A percentile compares a stretch with the other conserved stretches of the same genome.
These are phyloP conservation scores for Tethya wilhelma DNA, from an alignment of 37 sponge, comb jelly and placozoan species.

Conservation along the genomic window DNA sequence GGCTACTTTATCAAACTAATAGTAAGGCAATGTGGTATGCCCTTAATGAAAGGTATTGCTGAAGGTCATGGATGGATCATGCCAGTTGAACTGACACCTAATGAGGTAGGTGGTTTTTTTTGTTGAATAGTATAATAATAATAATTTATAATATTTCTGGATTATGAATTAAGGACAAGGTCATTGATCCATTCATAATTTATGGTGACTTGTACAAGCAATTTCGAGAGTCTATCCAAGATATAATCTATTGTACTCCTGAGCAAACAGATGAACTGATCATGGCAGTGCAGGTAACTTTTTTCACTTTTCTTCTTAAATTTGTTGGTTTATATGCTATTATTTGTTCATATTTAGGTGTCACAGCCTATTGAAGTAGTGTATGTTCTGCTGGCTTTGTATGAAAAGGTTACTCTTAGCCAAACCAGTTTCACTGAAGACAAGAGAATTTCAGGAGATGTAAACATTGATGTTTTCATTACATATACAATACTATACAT, in stretches of 20 bases:
- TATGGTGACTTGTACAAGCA: neutral
- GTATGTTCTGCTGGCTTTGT: neutral
- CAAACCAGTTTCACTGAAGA: neutral
- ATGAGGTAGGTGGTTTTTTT: conserved; percentile 28
- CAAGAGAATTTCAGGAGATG: neutral
- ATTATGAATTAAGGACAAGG: neutral
- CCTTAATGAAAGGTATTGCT: conserved; percentile 28
- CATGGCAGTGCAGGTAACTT: neutral
- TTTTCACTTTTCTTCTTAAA: neutral
- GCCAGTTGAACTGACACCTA: conserved; percentile 25
- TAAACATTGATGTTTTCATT: neutral
- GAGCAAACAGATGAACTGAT: neutral
- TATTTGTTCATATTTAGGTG: neutral
- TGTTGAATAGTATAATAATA: no score
- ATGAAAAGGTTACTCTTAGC: neutral
- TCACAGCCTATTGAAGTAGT: neutral
- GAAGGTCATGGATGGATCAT: conserved; percentile 39
- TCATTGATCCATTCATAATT: neutral
- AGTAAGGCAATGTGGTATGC: conserved; percentile 57
- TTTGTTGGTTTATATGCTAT: neutral
- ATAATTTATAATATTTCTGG: no score
- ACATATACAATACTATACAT: no score
- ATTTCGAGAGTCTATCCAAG: neutral
- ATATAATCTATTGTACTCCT: neutral
- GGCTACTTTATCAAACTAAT: conserved; percentile 69